phyloP scores from a whole-genome alignment of 92 coral and sea anemone genomes.

The Isaurus tuberculatus region DNA sequence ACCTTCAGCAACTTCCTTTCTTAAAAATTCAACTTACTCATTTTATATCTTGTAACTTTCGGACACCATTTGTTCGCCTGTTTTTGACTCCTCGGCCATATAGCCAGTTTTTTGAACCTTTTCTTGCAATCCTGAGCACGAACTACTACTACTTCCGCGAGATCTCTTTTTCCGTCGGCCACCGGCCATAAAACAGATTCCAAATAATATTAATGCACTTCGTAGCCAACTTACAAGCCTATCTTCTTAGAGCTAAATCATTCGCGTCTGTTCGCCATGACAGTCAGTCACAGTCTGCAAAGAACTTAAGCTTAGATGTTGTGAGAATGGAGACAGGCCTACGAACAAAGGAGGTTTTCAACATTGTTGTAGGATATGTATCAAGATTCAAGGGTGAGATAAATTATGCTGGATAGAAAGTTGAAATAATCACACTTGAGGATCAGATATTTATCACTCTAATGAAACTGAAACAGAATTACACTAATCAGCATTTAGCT shows the following conservation, averaged over 20 bases:
- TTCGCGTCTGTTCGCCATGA: not conserved
- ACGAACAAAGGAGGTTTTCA: too few species aligned
- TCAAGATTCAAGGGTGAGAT: too few species aligned
- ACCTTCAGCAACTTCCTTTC: not conserved
- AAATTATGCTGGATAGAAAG: too few species aligned
- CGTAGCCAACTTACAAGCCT: not conserved
- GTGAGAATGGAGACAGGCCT: too few species aligned
- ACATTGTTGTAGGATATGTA: too few species aligned
- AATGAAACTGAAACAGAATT: too few species aligned
- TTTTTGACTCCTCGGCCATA: not conserved
- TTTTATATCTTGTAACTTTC: not conserved
- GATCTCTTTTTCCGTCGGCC: not conserved
- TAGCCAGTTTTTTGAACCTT: not conserved
- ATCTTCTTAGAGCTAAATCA: not conserved
- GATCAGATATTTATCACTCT: too few species aligned
- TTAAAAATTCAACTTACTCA: not conserved
- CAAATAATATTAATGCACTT: not conserved
- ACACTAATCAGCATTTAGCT: too few species aligned
- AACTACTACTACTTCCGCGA: not conserved
- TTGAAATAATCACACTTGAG: too few species aligned
- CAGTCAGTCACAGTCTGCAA: not conserved
- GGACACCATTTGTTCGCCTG: not conserved
- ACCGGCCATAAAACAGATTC: conserved; percentile 1
- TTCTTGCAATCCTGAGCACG: not conserved
- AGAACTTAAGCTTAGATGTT: too few species aligned